Conservation (phyloP, 2,888 invertebrate species). For the Cabera pusaria region DNA sequence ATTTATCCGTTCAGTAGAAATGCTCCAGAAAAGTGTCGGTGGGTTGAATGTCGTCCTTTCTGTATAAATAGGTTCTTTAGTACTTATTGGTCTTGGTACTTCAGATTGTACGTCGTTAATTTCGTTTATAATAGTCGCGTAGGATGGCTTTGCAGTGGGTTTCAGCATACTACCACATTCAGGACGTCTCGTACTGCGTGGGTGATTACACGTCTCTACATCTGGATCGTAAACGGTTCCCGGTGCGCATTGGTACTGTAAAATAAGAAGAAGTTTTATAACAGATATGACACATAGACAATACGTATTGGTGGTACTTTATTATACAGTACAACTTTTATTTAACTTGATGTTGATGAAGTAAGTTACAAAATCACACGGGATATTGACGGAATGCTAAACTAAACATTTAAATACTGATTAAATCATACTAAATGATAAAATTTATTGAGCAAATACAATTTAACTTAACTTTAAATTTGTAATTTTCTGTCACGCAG, state of each 20-base stretch:
- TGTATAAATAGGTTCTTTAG: slow-evolving; percentile 37
- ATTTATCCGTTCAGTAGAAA: slow-evolving; percentile 14
- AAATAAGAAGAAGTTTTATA: no score
- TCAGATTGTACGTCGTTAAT: slow-evolving; percentile 57
- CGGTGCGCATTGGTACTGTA: slow-evolving; percentile 88
- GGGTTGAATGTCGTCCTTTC: slow-evolving; percentile 23
- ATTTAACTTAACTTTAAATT: no score
- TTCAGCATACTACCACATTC: slow-evolving; percentile 82
- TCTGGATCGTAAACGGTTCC: slow-evolving; percentile 90
- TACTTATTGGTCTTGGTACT: slow-evolving; percentile 60
- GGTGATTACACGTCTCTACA: slow-evolving; percentile 87
- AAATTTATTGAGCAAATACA: no score
- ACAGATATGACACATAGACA: no score
- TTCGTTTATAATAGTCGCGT: slow-evolving; percentile 65
- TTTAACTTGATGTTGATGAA: no score
- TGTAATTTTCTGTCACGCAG: no score
- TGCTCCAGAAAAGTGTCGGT: slow-evolving; percentile 7
- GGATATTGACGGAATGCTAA: no score
- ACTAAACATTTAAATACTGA: no score
- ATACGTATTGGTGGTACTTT: no score
- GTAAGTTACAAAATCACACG: no score
- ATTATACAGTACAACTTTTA: no score
- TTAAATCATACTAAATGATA: no score
- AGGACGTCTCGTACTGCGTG: slow-evolving; percentile 85
- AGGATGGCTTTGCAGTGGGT: slow-evolving; percentile 25